Evolutionary conservation across 2,888 invertebrate species (phyloP).

Genomic region (Cordilura impudica): DNA sequence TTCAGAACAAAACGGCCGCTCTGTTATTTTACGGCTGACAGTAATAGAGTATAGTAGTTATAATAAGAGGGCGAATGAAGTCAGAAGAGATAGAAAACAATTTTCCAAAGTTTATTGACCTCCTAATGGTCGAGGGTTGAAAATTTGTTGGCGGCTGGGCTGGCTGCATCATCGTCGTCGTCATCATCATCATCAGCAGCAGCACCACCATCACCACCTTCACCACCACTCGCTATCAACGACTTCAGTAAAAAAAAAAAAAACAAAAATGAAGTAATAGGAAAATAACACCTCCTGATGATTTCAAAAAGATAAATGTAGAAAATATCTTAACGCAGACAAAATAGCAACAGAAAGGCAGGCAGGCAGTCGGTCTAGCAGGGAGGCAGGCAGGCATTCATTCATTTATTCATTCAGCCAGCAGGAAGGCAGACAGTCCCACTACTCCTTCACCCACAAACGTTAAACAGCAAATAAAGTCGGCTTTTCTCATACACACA

Average conservation of each 20-base stretch:
- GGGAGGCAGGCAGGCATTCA: constrained; percentile 10
- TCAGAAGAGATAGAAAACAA: constrained; percentile 41
- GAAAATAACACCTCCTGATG: constrained; percentile 44
- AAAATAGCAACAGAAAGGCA: constrained; percentile 23
- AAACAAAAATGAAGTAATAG: constrained; percentile 26
- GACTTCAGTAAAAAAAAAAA: not conserved
- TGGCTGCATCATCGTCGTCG: constrained; percentile 12
- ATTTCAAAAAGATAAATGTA: constrained; percentile 45
- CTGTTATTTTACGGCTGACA: constrained; percentile 20
- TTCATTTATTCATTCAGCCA: not conserved
- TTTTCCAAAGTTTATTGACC: constrained; percentile 59
- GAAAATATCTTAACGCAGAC: constrained; percentile 42
- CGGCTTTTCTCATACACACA: constrained; percentile 29
- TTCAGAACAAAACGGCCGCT: constrained; percentile 28
- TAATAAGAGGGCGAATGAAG: not conserved
- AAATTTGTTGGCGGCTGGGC: constrained; percentile 43
- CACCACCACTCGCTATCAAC: no score
- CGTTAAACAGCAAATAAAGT: constrained; percentile 46
- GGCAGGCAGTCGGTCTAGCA: constrained; percentile 12
- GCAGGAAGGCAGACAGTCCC: constrained; percentile 53
- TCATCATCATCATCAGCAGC: not conserved
- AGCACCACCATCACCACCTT: constrained; percentile 1
- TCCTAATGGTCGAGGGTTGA: constrained; percentile 59
- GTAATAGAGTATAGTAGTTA: constrained; percentile 14
- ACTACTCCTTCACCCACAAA: constrained; percentile 35